Evolutionary conservation across 2,888 invertebrate genomes (phyloP).

Genomic region (Anthoptus insignis): DNA sequence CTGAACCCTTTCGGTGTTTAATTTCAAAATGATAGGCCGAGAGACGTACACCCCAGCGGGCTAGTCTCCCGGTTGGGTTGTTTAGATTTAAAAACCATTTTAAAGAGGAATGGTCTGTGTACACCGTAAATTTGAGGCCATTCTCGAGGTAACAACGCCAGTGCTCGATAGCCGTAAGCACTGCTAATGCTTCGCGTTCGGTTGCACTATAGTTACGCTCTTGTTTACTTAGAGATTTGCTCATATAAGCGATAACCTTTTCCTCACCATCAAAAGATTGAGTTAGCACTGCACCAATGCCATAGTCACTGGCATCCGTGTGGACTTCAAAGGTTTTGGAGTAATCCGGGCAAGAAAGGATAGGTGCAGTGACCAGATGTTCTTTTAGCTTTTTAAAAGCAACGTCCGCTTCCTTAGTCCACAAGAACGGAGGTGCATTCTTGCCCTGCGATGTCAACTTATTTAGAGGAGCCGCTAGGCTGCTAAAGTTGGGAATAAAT

Average conservation of each 20-base stretch:
- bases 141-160: slow-evolving; percentile 43
- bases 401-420: slow-evolving; percentile 44
- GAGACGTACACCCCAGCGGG: slow-evolving; percentile 51
- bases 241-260: slow-evolving; percentile 40
- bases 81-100: slow-evolving; percentile 43
- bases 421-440: slow-evolving; percentile 43
- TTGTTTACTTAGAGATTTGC: slow-evolving; percentile 19
- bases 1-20: slow-evolving; percentile 47
- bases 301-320: slow-evolving; percentile 42
- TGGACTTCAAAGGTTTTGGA: slow-evolving; percentile 45
- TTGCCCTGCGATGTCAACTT: slow-evolving; percentile 45
- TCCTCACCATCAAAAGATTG: slow-evolving; percentile 36
- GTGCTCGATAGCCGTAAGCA: slow-evolving; percentile 40
- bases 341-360: slow-evolving; percentile 46
- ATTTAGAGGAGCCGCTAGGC: slow-evolving; percentile 47
- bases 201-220: slow-evolving; percentile 43
- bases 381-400: slow-evolving; percentile 43
- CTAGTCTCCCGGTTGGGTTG: slow-evolving; percentile 50
- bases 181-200: slow-evolving; percentile 41
- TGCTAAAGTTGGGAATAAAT: slow-evolving; percentile 49
- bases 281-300: slow-evolving; percentile 40
- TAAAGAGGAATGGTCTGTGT: slow-evolving; percentile 41
- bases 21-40: slow-evolving; percentile 49
- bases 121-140: slow-evolving; percentile 35
- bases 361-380: slow-evolving; percentile 40